Base-by-base conservation (phyloP, 2,888 invertebrate species). In the Caenorhabditis macrosperma region DNA sequence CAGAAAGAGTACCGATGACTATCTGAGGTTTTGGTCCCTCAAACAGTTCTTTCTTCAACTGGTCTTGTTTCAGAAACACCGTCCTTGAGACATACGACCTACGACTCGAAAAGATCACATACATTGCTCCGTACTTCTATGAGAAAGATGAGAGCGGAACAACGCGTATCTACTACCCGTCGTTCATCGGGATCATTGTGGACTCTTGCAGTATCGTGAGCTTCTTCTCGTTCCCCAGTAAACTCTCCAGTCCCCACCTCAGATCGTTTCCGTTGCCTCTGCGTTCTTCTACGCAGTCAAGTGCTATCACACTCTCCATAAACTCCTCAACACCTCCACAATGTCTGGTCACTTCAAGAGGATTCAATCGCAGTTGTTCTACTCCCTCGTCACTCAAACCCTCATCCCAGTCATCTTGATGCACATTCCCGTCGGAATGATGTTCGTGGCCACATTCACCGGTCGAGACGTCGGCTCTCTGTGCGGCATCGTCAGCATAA, bases 321-420 rank as follows among this genome's bases (percentile, higher is more conserved):
- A 1, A n/a, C 15, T 26, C 2, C 26, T 54, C 17, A 6, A 26
- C 24, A 20, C 44, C 48, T 26, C 28, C 30, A 44, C 57, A 57
- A 10, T 28, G 44, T 50, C 28, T 17, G 3, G 41, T 6, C 1
- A 50, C 7, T 33, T 26, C 30, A 54, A 54, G n/a, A 12, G 52
- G 9, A 54, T 57, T 17, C 57, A 57, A 9, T 38, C 57, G 15
- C 57, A 57, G 9, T 9, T 57, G 3, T 57, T 57, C 22, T 38
- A 38, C 38, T 33, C 57, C 2, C 57, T 57, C 22, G 15, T 57
- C 38, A 57, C 57, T 12, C 57, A 57, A 15, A 38, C 57, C 2
- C 38, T 57, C 12, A 57, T 57, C n/a, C 71, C 71, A 24, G 54
- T 63, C 7, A 17, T 71, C 24, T 55, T 71, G 1, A 71, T 71